Evolutionary conservation across 2,888 invertebrate species (phyloP).

Genomic region (Sialis lutaria): DNA sequence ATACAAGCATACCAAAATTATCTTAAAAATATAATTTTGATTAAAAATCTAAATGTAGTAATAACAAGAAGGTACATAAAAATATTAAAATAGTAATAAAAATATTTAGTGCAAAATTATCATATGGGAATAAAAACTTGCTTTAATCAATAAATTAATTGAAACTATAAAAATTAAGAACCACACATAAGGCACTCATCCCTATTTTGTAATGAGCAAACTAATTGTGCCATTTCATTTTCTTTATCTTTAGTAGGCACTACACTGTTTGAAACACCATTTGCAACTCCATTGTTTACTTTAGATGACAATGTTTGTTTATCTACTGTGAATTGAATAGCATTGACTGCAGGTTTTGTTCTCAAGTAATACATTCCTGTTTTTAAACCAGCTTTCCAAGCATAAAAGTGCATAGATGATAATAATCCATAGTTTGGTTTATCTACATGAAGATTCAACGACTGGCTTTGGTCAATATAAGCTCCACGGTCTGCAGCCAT

Average conservation of each 20-base stretch:
- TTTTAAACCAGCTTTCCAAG: conserved; percentile 92
- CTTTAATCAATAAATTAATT: too few species aligned
- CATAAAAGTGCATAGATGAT: conserved; percentile 96
- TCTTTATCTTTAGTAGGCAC: conserved; percentile 22
- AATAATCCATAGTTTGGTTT: conserved; percentile 78
- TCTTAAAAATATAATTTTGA: too few species aligned
- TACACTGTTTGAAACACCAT: conserved; percentile 2
- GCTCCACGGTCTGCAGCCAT: conserved; percentile 98
- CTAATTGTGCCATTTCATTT: conserved; percentile 50
- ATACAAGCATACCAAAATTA: too few species aligned
- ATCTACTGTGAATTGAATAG: conserved; percentile 96
- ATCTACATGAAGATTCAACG: conserved; percentile 92
- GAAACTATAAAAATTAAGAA: conserved; percentile 30
- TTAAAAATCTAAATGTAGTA: too few species aligned
- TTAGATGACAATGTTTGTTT: conserved; percentile 50
- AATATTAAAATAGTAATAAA: too few species aligned
- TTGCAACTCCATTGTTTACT: conserved; percentile 19
- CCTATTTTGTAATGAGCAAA: conserved; percentile 74
- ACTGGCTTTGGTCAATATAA: conserved; percentile 97
- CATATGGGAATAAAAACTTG: too few species aligned
- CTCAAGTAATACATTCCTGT: conserved; percentile 98
- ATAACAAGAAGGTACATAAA: too few species aligned
- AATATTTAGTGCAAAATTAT: too few species aligned
- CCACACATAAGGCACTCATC: conserved; percentile 81
- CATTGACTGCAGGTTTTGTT: conserved; percentile 89